Percentiles rank a stretch among this genome's conserved stretches.
Evolutionary conservation across 2,888 invertebrate species (phyloP).

Genomic region (Cotesia congregata): DNA sequence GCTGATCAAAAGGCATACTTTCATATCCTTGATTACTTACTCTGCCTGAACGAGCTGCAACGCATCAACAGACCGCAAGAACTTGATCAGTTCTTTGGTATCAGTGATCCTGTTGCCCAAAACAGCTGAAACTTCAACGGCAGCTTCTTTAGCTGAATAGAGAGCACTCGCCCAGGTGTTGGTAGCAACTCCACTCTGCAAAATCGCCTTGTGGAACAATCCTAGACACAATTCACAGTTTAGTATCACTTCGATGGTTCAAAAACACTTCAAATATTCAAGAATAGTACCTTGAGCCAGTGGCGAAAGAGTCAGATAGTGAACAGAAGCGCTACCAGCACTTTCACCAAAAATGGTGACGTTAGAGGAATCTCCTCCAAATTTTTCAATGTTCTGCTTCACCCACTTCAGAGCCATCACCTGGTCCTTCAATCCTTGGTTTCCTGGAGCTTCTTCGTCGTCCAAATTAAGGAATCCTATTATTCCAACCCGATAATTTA

Average conservation of each 20-base stretch:
- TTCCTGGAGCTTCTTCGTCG: constrained; percentile 53
- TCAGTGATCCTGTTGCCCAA: constrained; percentile 50
- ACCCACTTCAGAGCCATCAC: constrained; percentile 73
- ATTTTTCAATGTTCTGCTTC: constrained; percentile 71
- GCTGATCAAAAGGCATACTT: neutral
- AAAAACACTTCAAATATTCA: neutral
- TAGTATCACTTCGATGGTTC: no score
- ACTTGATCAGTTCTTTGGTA: constrained; percentile 21
- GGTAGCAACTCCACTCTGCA: constrained; percentile 56
- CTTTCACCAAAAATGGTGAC: constrained; percentile 74
- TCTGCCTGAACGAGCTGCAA: no score
- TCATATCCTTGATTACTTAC: no score
- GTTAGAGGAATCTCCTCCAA: constrained; percentile 72
- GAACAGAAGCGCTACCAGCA: constrained; percentile 69
- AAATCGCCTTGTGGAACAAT: constrained; percentile 62
- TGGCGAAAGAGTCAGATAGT: constrained; percentile 48
- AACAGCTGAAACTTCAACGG: constrained; percentile 47
- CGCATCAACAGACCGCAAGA: neutral
- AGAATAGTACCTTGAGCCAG: constrained; percentile 46
- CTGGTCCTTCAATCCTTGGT: constrained; percentile 70
- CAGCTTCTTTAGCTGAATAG: constrained; percentile 44
- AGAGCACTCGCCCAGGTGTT: constrained; percentile 54
- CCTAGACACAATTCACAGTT: constrained; percentile 49
- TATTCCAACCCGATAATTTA: constrained; percentile 60
- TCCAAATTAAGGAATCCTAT: constrained; percentile 52